Base-by-base conservation (phyloP, 2,888 invertebrate species). In the Polia nebulosa region DNA sequence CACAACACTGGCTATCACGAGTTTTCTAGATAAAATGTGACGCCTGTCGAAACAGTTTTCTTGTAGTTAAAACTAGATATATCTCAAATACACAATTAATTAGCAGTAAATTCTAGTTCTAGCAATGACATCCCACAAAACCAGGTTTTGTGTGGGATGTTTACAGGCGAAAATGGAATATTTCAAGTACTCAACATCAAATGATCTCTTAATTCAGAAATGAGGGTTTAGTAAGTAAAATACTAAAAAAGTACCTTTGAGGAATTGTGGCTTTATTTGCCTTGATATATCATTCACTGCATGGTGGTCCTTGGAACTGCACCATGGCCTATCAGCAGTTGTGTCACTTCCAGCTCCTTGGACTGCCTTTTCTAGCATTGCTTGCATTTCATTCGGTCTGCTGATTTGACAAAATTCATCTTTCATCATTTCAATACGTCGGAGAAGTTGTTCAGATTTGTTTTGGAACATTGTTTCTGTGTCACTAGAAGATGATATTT, bases 401-500 rank as follows among this genome's bases (percentile, higher is more conserved):
- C 13, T 45, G 7, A 29, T 39, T 61, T 55, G 20, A 53, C 53
- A 45, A 47, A 61, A 27, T n/a, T 61, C 49, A 45, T 60, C 20
- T 8, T 45, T 45, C 22, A 15, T 45, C 36, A 34, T 63, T 6
- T 55, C 52, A 22, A 41, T 29, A 36, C 53, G 44, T 39, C 34
- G 45, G 8, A 57, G 52, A 44, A 57, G 44, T 44, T 44, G 17
- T 29, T 36, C 3, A 41, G 41, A n/a, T 60, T 60, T n/a, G 34
- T 57, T 79, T 49, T 22, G 25, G 20, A 51, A 34, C 47, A 45
- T 53, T 1, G 20, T 51, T 52, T 58, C 60, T 51, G 47, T 57
- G 3, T 61, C 57, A 36, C 36, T 36, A 11, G 11, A 47, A 17
- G 27, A 44, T 63, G 36, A 3, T 58, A 74, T 41, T 27, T 79